Evolutionary conservation across 1,140 invertebrate species (phyloP), one percentile per base, ranked within the genome.

Genomic region (Drosophila sp.): DNA sequence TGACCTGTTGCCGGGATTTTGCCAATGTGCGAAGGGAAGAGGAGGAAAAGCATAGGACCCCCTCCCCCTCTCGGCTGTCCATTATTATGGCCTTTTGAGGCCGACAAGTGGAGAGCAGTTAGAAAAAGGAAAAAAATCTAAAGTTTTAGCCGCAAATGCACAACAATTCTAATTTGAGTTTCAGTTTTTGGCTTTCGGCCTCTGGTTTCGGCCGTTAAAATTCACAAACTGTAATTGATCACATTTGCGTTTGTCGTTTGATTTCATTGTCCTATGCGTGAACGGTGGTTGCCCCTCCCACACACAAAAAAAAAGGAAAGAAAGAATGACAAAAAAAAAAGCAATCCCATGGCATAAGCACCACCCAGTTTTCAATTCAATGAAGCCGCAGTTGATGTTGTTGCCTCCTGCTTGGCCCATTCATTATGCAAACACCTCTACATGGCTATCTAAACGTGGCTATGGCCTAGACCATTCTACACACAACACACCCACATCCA

Each of bases 341-440:
- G 11, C 8, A 38, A 7, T 4, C 10, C 8, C 35, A 38, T 38
- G 44, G 17, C 2, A 47, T 47, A 47, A 47, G 44, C 56, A 5
- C 23, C 27, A 32, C 65, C 73, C 29, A 44, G 62, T 70, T 74
- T 66, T 44, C 74, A 70, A 75, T 82, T 71, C 58, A 68, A 61
- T 50, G 68, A 58, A 61, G 78, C 82, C 81, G 35, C 82, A 82
- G 66, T 70, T 79, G 81, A 71, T 85, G 69, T 68, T 54, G 40
- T 40, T 71, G 73, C 72, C 69, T 65, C 55, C 44, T 27, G 44
- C 44, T 27, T 40, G 69, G 55, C 67, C 77, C 80, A 89, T 87
- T 87, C 80, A 87, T 87, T 87, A 89, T 89, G 80, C 84, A 87
- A 87, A 89, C 83, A 89, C 83, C 84, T 87, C 76, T 66, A 76